These are phyloP conservation scores for Rhinophrynus dorsalis DNA, from an alignment of 2,797 vertebrate species.

Conservation along the genomic window DNA sequence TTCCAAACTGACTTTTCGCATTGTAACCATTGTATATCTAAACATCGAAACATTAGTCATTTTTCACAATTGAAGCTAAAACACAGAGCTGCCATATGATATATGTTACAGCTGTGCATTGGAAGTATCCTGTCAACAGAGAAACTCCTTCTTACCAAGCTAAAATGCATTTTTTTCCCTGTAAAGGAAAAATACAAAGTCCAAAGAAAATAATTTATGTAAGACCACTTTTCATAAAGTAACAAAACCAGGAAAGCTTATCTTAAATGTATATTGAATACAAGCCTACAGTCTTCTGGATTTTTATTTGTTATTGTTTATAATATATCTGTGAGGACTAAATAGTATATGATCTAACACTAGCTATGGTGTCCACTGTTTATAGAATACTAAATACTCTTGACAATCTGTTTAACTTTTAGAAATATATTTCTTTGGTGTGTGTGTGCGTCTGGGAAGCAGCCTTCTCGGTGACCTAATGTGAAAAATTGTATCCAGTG, in stretches of 20 bases:
- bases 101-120: slow-evolving; percentile 3
- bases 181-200: not conserved
- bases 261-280: slow-evolving; percentile 17
- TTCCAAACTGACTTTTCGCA: not conserved
- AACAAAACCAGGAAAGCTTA: slow-evolving; percentile 13
- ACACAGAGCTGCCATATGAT: slow-evolving; percentile 14
- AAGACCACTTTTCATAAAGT: not conserved
- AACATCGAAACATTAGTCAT: slow-evolving; percentile 37
- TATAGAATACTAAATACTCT: slow-evolving; percentile 38
- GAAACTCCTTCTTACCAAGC: slow-evolving; percentile 12
- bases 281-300: not conserved
- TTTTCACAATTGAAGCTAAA: slow-evolving; percentile 7
- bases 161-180: slow-evolving; percentile 6
- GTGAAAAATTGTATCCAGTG: slow-evolving; percentile 29
- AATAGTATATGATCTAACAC: slow-evolving; percentile 22
- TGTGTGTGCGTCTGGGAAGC: slow-evolving; percentile 13
- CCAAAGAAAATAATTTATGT: slow-evolving; percentile 29
- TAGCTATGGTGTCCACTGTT: slow-evolving; percentile 32
- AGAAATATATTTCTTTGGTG: slow-evolving; percentile 26
- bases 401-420: slow-evolving; percentile 45
- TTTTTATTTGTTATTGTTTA: slow-evolving; percentile 11
- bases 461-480: slow-evolving; percentile 5
- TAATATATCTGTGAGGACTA: slow-evolving; percentile 27
- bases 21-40: not conserved
- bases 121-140: slow-evolving; percentile 14